Evolutionary conservation across 2,888 invertebrate species (phyloP), one percentile per base, ranked within the genome.

Genomic region (Chorisops tibialis): DNA sequence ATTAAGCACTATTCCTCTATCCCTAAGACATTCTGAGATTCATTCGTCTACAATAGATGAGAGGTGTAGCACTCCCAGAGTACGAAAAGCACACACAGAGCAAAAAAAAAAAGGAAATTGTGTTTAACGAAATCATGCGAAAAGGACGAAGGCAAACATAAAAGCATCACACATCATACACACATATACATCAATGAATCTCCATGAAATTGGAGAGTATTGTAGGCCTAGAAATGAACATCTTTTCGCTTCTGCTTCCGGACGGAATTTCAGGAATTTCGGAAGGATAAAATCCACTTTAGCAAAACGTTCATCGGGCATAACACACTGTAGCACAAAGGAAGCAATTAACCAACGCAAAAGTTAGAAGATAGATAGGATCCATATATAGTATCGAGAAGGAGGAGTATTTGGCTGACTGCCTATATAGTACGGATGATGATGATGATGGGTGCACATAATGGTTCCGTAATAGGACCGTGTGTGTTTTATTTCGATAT

Each of bases 41-140:
- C 56, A 56, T 43, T 56, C 35, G 43, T 30, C 43, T 45, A 45
- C 35, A 56, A 39, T 39, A 56, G 56, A n/a, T n/a, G n/a, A n/a
- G 37, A 54, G 39, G 52, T 56, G 56, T 30, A 45, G 30, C 22
- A 45, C 19, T n/a, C 41, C 45, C 11, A 45, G 11, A 45, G 14
- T 5, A 45, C 18, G 2, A 18, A 4, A 16, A 39, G 39, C n/a
- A 39, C 4, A 39, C 39, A 39, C 12, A 16, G 39, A 39, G 12
- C 37, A 7, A 37, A 37, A 12, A 37, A 37, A 12, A 37, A 41
- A 14, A n/a, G 16, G 41, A 41, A 41, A 14, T 16, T n/a, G 41
- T 16, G 16, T 41, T 41, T 41, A 56, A 45, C 56, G 45, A 43
- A 54, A 54, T 54, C 45, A 18, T 16, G 52, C 19, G 21, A 39